Conservation (phyloP, 2,797 vertebrate genomes). For the Tenualosa thibaudeaui region DNA sequence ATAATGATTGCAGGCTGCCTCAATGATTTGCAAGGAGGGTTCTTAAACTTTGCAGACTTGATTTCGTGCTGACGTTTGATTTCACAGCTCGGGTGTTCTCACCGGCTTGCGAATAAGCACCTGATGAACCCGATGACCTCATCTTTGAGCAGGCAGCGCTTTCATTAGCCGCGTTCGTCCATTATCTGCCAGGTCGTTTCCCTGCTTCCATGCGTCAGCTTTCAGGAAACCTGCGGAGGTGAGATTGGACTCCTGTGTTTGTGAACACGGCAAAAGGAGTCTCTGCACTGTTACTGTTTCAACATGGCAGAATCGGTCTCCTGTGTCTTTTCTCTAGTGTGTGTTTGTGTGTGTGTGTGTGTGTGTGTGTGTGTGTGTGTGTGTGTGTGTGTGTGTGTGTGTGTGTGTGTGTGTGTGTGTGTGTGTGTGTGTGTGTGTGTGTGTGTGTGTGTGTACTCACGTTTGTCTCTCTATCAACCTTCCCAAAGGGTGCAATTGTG, state of each 20-base stretch:
- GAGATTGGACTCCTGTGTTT: constrained; percentile 18
- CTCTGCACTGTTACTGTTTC: background rate
- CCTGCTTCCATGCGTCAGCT: background rate
- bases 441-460: background rate
- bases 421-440: background rate
- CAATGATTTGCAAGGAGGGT: background rate
- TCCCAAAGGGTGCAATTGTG: constrained; percentile 28
- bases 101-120: background rate
- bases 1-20: background rate
- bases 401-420: background rate
- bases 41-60: constrained; percentile 4
- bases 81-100: constrained; percentile 2
- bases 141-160: background rate
- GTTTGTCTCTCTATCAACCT: constrained; percentile 10
- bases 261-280: background rate
- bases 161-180: background rate
- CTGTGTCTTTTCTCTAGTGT: background rate
- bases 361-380: background rate
- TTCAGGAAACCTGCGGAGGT: constrained; percentile 25
- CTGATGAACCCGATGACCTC: constrained; percentile 18
- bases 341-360: background rate
- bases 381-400: background rate
- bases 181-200: constrained; percentile 24
- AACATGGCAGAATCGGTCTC: background rate
- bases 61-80: constrained; percentile 11